Percentiles rank a stretch among this genome's conserved stretches.
Conservation (phyloP, 1,140 invertebrate species). For the Drosophila tristis region DNA sequence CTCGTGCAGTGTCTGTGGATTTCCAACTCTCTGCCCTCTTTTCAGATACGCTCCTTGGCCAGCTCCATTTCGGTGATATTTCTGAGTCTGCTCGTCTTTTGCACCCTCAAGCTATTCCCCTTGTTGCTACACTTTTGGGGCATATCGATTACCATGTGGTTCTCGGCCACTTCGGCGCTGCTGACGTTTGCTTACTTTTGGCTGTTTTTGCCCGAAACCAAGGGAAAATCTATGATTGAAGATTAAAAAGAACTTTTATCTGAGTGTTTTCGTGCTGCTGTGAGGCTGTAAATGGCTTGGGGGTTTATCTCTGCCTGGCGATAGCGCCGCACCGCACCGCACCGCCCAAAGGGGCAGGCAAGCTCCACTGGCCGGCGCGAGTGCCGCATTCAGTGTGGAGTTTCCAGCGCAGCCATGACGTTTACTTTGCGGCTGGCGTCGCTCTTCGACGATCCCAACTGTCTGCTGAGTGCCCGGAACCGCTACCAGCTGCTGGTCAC, state of each 20-base stretch:
- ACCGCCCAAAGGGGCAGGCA: no score
- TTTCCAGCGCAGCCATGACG: conserved; percentile 39
- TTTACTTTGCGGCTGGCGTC: conserved; percentile 25
- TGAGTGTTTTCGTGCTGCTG: background rate
- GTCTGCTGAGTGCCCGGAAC: conserved; percentile 58
- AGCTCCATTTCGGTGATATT: conserved; percentile 69
- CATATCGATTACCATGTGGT: conserved; percentile 67
- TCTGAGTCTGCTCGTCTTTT: conserved; percentile 55
- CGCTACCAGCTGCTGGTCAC: conserved; percentile 62
- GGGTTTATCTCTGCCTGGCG: conserved; percentile 4
- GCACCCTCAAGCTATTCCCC: conserved; percentile 64
- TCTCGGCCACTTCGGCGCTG: conserved; percentile 49
- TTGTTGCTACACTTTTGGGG: conserved; percentile 55
- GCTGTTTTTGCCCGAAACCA: conserved; percentile 88
- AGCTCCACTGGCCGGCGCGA: background rate
- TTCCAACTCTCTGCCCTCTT: conserved; percentile 12
- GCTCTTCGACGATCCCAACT: conserved; percentile 50
- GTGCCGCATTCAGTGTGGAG: conserved; percentile 16
- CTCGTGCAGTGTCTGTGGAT: conserved; percentile 68
- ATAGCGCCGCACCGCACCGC: no score
- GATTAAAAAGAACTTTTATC: conserved; percentile 32
- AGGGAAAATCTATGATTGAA: conserved; percentile 85
- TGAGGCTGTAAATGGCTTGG: background rate
- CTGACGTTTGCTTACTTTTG: conserved; percentile 69
- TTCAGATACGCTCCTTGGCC: conserved; percentile 64